Conservation (phyloP, 2,113 vertebrate genomes). For the Macrotus californicus region DNA sequence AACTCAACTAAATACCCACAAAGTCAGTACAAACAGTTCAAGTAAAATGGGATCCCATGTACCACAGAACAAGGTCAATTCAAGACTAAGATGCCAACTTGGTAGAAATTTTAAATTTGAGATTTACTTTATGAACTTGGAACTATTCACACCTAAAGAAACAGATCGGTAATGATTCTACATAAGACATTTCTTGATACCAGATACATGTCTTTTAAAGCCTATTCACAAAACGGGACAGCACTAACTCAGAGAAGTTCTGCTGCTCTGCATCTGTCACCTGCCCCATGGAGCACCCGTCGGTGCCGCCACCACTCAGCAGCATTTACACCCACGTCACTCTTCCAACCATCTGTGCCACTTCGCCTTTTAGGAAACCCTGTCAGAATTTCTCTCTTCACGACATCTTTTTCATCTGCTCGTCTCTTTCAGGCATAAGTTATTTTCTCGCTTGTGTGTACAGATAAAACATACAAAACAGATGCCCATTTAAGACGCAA, state of each 20-base stretch:
- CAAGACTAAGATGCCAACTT: background rate
- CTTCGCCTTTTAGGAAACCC: background rate
- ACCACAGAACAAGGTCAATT: background rate
- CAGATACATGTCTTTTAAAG: background rate
- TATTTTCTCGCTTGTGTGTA: background rate
- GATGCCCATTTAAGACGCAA: background rate
- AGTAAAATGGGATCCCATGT: constrained; percentile 3
- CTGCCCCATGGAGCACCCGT: background rate
- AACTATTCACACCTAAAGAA: background rate
- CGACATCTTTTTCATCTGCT: background rate
- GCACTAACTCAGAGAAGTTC: background rate
- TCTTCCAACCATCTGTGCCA: background rate
- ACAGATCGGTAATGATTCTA: background rate
- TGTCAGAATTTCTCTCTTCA: background rate
- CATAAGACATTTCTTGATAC: background rate
- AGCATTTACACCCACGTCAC: background rate
- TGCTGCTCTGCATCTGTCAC: background rate
- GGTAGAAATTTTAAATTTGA: background rate
- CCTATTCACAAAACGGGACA: background rate
- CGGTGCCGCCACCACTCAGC: background rate
- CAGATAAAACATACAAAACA: background rate
- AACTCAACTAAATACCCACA: constrained; percentile 2
- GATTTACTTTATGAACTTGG: background rate
- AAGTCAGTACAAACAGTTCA: background rate
- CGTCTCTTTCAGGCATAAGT: background rate